Evolutionary conservation across 2,797 vertebrate genomes (phyloP).

Genomic region (Pseudotriccus pelzelni): DNA sequence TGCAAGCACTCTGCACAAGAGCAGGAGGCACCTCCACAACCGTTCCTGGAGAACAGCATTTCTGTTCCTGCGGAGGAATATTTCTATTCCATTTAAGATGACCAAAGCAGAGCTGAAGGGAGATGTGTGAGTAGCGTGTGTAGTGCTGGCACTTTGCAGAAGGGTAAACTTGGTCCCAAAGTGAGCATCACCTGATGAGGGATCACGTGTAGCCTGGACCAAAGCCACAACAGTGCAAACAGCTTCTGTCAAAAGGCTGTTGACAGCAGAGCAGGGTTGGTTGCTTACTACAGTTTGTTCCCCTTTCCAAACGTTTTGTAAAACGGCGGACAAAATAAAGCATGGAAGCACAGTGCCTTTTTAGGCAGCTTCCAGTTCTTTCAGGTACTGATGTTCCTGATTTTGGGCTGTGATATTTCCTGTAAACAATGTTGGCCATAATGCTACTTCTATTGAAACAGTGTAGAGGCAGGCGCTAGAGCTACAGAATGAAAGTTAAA

Average conservation of each 20-base stretch:
- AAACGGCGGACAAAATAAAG: neutral
- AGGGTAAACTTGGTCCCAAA: neutral
- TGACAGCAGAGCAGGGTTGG: neutral
- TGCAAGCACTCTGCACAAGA: neutral
- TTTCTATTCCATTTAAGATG: neutral
- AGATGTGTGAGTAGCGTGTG: neutral
- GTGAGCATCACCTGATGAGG: slow-evolving; percentile 3
- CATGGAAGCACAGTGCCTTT: neutral
- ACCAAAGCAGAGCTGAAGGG: neutral
- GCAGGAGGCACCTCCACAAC: neutral
- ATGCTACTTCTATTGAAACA: neutral
- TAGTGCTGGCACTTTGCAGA: neutral
- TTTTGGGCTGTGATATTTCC: neutral
- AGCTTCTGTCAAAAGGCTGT: slow-evolving; percentile 52
- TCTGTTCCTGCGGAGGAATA: neutral
- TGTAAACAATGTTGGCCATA: neutral
- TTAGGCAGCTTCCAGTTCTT: slow-evolving; percentile 24
- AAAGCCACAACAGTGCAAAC: neutral
- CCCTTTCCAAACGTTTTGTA: neutral
- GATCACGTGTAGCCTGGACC: slow-evolving; percentile 25
- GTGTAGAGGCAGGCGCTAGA: neutral
- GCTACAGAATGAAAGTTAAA: neutral
- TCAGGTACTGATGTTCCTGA: neutral
- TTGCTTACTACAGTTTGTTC: neutral
- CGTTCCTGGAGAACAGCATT: neutral